Conservation (phyloP, 2,113 vertebrate species). For the Coregonus clupeaformis region DNA sequence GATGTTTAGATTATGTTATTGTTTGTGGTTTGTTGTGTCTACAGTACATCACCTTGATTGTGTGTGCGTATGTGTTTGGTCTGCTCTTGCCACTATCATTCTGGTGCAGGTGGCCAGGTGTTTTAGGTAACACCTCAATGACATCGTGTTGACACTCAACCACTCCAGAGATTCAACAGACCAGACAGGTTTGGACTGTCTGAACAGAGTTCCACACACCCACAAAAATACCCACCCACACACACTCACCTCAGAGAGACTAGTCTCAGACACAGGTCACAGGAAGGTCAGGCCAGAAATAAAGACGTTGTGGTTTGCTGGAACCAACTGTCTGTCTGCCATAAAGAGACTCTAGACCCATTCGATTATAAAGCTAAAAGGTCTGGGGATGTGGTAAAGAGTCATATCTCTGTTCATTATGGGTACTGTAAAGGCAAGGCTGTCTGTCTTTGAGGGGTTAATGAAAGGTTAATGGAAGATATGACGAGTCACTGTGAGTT, state of each 20-base stretch:
- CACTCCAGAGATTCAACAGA: conserved; percentile 15
- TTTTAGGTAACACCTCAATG: conserved; percentile 36
- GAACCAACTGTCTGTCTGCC: background rate
- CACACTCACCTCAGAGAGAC: background rate
- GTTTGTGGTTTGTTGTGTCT: conserved; percentile 1
- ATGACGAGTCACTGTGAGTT: conserved; percentile 20
- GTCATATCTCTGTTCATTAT: conserved; percentile 13
- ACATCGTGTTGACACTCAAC: conserved; percentile 39
- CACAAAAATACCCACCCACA: conserved; percentile 4
- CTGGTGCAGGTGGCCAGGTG: conserved; percentile 16
- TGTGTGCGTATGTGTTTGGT: conserved; percentile 25
- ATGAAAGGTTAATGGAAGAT: conserved; percentile 41
- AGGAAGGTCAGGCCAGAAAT: conserved; percentile 30
- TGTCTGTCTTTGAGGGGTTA: conserved; percentile 34
- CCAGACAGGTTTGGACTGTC: conserved; percentile 34
- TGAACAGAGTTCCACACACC: conserved; percentile 5
- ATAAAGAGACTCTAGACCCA: background rate
- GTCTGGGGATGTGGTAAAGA: background rate
- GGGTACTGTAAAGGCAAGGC: conserved; percentile 2
- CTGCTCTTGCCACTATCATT: background rate
- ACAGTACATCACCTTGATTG: background rate
- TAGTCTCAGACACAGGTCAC: conserved; percentile 17
- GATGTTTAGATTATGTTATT: conserved; percentile 1
- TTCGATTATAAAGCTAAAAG: background rate
- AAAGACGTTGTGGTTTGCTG: background rate